These are phyloP conservation scores for Takifugu ocellatus DNA, from an alignment of 2,797 vertebrate genomes.

Conservation along the genomic window DNA sequence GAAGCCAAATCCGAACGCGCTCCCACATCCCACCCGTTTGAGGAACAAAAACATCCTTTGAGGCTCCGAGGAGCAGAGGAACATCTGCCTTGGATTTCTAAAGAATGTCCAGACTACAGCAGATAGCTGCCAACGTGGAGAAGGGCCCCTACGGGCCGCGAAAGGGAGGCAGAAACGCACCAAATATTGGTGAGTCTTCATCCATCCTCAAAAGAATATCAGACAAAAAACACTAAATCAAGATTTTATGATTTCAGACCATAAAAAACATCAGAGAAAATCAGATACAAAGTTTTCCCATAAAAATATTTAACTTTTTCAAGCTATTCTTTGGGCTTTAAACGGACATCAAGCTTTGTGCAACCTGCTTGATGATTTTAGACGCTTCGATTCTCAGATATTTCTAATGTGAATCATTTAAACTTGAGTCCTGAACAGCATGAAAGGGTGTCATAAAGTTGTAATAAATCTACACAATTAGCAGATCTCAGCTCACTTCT, in stretches of 20 bases:
- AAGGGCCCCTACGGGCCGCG: constrained; percentile 4
- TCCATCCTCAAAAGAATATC: constrained; percentile 22
- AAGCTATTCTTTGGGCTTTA: no score
- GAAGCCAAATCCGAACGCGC: constrained; percentile 18
- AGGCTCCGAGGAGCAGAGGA: constrained; percentile 14
- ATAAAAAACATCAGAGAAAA: background rate
- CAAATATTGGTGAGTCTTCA: background rate
- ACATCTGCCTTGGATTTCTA: constrained; percentile 52
- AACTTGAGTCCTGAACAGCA: no score
- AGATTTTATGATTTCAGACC: background rate
- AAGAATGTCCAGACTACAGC: constrained; percentile 49
- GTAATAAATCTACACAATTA: no score
- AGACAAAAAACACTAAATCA: background rate
- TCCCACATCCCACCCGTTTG: constrained; percentile 7
- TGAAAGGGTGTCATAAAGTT: no score
- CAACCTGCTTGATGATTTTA: no score
- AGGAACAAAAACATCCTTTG: constrained; percentile 23
- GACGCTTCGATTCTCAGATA: no score
- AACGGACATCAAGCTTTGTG: no score
- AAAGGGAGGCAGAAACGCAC: background rate
- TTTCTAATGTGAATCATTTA: no score
- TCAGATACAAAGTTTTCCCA: background rate
- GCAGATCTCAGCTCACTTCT: no score
- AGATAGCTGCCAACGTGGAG: constrained; percentile 38
- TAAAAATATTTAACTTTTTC: constrained; percentile 1